These are phyloP conservation scores for Caenorhabditis tropicalis DNA, from an alignment of 1,140 invertebrate genomes.

Conservation along the genomic window DNA sequence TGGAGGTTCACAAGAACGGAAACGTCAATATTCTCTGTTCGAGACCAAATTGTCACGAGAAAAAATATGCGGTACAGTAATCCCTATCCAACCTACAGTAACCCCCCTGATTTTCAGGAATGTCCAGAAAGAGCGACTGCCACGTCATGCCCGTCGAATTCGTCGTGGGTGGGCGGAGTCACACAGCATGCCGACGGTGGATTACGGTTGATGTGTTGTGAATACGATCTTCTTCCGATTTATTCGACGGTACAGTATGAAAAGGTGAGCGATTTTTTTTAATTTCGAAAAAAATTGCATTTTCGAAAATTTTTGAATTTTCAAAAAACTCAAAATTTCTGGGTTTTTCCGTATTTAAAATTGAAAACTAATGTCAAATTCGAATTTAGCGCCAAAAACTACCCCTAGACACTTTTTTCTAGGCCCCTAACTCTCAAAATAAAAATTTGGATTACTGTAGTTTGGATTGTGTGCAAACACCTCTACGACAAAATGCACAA, in stretches of 20 bases:
- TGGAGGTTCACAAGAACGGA: constrained; percentile 66
- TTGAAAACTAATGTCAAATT: neutral
- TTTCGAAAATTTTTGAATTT: too few relatives aligned
- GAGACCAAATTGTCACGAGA: constrained; percentile 68
- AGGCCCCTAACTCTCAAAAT: neutral
- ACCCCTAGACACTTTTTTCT: neutral
- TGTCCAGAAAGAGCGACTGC: constrained; percentile 65
- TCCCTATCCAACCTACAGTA: constrained; percentile 28
- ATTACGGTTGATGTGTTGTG: constrained; percentile 61
- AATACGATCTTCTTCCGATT: constrained; percentile 62
- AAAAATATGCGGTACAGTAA: constrained; percentile 66
- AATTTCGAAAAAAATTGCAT: too few relatives aligned
- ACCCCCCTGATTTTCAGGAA: constrained; percentile 56
- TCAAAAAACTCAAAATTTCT: too few relatives aligned
- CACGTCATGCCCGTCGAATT: constrained; percentile 60
- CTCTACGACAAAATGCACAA: neutral
- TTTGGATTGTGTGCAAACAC: neutral
- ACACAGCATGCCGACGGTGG: constrained; percentile 60
- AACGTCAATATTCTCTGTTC: constrained; percentile 65
- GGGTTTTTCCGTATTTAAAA: neutral
- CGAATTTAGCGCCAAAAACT: neutral
- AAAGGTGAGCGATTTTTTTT: constrained; percentile 29
- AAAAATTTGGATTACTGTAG: neutral
- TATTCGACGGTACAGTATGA: constrained; percentile 63
- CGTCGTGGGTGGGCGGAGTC: constrained; percentile 66